Conservation (phyloP, 2,888 invertebrate species). For the Thymelicus sylvestris region DNA sequence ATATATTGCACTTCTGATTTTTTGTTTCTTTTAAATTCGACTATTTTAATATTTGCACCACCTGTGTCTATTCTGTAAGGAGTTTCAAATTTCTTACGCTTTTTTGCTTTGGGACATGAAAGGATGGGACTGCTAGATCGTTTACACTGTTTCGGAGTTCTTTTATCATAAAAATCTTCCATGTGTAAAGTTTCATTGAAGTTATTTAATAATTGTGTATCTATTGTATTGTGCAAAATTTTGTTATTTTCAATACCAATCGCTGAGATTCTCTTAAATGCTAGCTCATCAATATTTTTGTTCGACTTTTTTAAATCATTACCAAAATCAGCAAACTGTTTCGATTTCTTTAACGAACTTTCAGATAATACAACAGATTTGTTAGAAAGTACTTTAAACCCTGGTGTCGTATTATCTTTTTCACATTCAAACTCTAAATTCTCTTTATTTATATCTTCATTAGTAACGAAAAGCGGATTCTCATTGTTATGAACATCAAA, state of each 20-base stretch:
- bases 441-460: slow-evolving; percentile 2
- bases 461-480: not conserved
- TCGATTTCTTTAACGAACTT: slow-evolving; percentile 50
- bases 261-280: not conserved
- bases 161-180: slow-evolving; percentile 61
- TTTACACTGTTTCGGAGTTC: slow-evolving; percentile 54
- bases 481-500: not conserved
- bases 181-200: slow-evolving; percentile 68
- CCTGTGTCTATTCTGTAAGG: slow-evolving; percentile 52
- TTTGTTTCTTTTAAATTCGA: slow-evolving; percentile 31
- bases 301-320: not conserved
- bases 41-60: slow-evolving; percentile 43
- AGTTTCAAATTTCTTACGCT: slow-evolving; percentile 61
- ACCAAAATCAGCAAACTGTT: not conserved
- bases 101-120: slow-evolving; percentile 70
- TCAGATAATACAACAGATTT: slow-evolving; percentile 56
- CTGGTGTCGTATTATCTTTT: slow-evolving; percentile 16
- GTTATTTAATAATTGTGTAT: slow-evolving; percentile 69
- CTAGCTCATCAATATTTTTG: not conserved
- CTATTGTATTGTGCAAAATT: slow-evolving; percentile 51
- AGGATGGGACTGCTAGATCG: slow-evolving; percentile 73
- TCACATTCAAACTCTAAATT: slow-evolving; percentile 26
- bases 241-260: slow-evolving; percentile 19
- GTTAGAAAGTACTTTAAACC: slow-evolving; percentile 62
- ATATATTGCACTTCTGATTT: slow-evolving; percentile 22